Conservation (phyloP, 2,113 vertebrate species). For the Megaceryle maxima region DNA sequence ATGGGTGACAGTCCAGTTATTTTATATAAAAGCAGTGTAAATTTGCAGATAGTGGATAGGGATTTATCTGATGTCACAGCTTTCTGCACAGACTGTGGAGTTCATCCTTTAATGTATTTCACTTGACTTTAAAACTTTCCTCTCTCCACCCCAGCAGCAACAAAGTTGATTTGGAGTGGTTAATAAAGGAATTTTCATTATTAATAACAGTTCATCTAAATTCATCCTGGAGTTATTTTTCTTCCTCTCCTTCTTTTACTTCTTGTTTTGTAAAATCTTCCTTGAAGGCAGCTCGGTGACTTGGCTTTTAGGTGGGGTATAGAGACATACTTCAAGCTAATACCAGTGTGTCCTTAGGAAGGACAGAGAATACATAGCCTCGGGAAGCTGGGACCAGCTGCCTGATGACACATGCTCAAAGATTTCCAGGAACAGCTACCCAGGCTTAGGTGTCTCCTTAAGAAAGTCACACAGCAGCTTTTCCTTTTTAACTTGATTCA, state of each 20-base stretch:
- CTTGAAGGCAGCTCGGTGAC: neutral
- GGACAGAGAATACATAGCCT: neutral
- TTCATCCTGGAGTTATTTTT: neutral
- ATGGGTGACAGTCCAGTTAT: neutral
- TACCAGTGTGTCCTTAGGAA: neutral
- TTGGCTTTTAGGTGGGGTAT: neutral
- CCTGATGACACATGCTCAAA: neutral
- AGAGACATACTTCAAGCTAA: neutral
- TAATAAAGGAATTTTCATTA: neutral
- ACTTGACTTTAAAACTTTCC: neutral
- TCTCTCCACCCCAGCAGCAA: neutral
- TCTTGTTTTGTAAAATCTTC: neutral
- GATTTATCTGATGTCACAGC: neutral
- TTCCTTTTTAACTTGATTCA: neutral
- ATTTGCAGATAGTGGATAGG: accelerated
- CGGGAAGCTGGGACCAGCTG: neutral
- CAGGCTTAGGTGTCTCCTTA: neutral
- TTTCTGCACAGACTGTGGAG: neutral
- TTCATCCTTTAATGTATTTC: neutral
- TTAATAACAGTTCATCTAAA: neutral
- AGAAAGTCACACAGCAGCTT: neutral
- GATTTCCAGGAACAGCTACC: neutral
- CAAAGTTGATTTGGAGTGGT: neutral
- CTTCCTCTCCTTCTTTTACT: neutral
- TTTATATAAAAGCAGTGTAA: neutral